Evolutionary conservation across 2,113 vertebrate species (phyloP).

Genomic region (Gallinago undulata): DNA sequence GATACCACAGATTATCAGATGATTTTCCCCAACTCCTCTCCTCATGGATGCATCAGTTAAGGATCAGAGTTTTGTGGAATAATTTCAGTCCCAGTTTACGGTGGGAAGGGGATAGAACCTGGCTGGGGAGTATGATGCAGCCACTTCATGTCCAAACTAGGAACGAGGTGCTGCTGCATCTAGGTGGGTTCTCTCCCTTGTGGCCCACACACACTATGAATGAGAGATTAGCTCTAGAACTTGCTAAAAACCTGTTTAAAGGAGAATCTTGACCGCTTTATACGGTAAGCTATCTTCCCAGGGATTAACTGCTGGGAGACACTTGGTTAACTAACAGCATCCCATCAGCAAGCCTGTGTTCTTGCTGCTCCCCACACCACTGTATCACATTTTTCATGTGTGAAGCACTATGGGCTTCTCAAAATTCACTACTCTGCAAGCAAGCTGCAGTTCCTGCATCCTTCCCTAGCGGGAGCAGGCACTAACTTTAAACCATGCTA

Average conservation of each 20-base stretch:
- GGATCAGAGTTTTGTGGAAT: neutral
- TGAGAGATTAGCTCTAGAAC: neutral
- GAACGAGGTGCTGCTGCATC: neutral
- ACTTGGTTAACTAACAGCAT: neutral
- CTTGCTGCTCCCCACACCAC: neutral
- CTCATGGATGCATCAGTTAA: neutral
- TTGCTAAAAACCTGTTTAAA: neutral
- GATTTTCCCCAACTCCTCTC: neutral
- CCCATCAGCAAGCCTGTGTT: neutral
- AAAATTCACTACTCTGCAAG: neutral
- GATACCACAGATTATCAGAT: neutral
- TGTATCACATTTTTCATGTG: neutral
- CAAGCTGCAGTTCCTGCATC: neutral
- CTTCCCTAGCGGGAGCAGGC: neutral
- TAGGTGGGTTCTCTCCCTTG: neutral
- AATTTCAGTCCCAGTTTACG: neutral
- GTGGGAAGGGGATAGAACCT: neutral
- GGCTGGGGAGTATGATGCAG: neutral
- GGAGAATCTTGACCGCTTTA: neutral
- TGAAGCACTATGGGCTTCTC: neutral
- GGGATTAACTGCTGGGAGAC: neutral
- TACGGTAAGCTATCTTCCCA: neutral
- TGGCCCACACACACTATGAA: neutral
- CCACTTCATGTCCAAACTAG: neutral
- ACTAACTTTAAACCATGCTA: neutral